Percentiles rank a stretch among this genome's conserved stretches.
phyloP scores from a whole-genome alignment of 2,888 invertebrate species.

The Drosophila meridionalis region DNA sequence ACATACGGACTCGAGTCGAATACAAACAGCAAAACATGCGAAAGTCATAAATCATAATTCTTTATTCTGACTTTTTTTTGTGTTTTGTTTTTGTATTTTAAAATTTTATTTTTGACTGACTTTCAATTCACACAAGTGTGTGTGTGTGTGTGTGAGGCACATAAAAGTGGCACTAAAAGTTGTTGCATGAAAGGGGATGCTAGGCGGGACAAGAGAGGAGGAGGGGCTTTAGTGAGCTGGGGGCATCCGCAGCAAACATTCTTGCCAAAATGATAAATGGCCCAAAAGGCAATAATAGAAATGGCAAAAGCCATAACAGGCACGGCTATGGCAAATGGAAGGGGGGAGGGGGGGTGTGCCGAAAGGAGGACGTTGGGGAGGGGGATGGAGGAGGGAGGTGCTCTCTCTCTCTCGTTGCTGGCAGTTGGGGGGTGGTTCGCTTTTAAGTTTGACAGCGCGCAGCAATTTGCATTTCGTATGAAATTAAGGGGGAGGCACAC shows the following conservation, averaged over 20 bases:
- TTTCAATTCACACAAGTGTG: constrained; percentile 65
- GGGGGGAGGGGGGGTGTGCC: background rate
- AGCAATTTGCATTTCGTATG: constrained; percentile 64
- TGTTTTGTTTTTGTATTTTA: constrained; percentile 17
- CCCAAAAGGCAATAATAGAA: constrained; percentile 55
- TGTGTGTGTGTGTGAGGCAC: constrained; percentile 35
- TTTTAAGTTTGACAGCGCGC: constrained; percentile 60
- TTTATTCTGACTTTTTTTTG: constrained; percentile 70
- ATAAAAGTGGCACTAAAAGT: constrained; percentile 68
- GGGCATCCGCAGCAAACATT: constrained; percentile 47
- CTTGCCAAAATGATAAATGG: constrained; percentile 78
- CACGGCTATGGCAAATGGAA: background rate
- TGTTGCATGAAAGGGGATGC: constrained; percentile 21
- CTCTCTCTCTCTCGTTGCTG: constrained; percentile 5
- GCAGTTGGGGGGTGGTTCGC: constrained; percentile 28
- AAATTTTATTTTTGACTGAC: constrained; percentile 52
- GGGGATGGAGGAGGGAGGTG: background rate
- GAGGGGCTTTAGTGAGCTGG: background rate
- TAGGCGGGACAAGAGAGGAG: background rate
- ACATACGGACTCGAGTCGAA: background rate
- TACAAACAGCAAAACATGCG: constrained; percentile 62
- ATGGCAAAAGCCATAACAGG: constrained; percentile 51
- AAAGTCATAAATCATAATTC: constrained; percentile 80
- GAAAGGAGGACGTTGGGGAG: background rate
- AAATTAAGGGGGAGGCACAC: constrained; percentile 21